These are phyloP conservation scores for Drosophila pandora DNA, from an alignment of 1,140 invertebrate species.

Conservation along the genomic window DNA sequence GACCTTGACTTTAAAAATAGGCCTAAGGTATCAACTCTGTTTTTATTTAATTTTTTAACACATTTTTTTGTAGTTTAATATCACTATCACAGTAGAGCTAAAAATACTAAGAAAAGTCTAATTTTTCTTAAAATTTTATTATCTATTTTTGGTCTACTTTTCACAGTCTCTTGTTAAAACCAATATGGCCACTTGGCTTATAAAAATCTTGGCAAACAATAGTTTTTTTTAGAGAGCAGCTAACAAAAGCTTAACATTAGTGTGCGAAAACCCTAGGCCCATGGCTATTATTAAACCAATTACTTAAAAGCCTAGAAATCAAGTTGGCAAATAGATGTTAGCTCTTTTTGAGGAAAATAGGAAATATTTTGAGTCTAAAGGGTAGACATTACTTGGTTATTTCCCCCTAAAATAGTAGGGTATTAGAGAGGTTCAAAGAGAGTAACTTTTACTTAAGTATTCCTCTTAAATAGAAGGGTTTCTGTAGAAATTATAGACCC, in stretches of 20 bases:
- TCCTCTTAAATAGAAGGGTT: too few species aligned
- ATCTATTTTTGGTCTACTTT: neutral
- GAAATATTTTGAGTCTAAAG: too few species aligned
- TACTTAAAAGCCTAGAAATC: neutral
- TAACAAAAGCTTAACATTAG: neutral
- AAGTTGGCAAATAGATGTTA: neutral
- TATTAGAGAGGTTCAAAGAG: too few species aligned
- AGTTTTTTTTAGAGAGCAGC: neutral
- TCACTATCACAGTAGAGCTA: too few species aligned
- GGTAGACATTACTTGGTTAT: too few species aligned
- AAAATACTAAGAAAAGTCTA: neutral
- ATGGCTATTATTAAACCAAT: constrained; percentile 1
- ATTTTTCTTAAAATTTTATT: neutral
- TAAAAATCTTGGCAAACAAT: neutral
- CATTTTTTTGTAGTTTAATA: too few species aligned
- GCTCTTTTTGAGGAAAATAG: neutral
- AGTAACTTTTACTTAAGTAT: too few species aligned
- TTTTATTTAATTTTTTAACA: too few species aligned
- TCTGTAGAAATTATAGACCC: too few species aligned
- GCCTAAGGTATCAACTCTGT: too few species aligned
- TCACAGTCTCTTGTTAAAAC: neutral
- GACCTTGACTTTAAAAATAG: too few species aligned
- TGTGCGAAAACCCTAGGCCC: neutral
- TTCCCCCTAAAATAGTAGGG: too few species aligned
- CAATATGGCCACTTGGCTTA: neutral